phyloP scores from a whole-genome alignment of 2,797 vertebrate genomes.

The Buceros bicornis region DNA sequence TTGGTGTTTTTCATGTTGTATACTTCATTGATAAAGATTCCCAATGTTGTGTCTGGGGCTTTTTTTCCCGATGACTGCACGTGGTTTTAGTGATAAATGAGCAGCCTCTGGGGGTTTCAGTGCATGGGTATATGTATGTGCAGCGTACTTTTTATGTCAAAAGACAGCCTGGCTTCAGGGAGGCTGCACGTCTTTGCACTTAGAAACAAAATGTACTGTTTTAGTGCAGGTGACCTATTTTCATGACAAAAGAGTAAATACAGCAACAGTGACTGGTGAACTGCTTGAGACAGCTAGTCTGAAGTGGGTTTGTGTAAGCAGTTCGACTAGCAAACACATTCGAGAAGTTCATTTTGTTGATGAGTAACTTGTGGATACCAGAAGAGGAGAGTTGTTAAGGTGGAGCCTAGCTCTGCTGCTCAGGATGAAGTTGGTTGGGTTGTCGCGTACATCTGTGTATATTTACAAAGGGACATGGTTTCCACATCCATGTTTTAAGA shows the following conservation, averaged over 20 bases:
- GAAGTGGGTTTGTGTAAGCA: not conserved
- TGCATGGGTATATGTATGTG: not conserved
- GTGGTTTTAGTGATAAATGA: not conserved
- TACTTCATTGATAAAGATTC: not conserved
- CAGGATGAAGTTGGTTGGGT: not conserved
- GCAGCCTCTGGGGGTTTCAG: not conserved
- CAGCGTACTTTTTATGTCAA: not conserved
- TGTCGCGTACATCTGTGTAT: not conserved
- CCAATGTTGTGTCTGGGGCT: not conserved
- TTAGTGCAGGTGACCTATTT: constrained; percentile 19
- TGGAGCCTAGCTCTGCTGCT: not conserved
- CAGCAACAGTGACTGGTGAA: not conserved
- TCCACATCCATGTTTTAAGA: not conserved
- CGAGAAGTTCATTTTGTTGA: not conserved
- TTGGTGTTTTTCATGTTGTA: not conserved
- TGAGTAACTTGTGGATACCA: not conserved
- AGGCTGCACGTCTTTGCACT: not conserved
- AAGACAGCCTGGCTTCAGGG: not conserved
- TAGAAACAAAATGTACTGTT: not conserved
- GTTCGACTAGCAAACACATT: not conserved
- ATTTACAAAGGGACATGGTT: not conserved
- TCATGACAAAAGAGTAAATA: constrained; percentile 5
- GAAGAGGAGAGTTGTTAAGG: not conserved
- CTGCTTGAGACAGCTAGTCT: not conserved
- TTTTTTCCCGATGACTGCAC: not conserved